Evolutionary conservation across 2,113 vertebrate genomes (phyloP).

Genomic region (Theristicus caerulescens): DNA sequence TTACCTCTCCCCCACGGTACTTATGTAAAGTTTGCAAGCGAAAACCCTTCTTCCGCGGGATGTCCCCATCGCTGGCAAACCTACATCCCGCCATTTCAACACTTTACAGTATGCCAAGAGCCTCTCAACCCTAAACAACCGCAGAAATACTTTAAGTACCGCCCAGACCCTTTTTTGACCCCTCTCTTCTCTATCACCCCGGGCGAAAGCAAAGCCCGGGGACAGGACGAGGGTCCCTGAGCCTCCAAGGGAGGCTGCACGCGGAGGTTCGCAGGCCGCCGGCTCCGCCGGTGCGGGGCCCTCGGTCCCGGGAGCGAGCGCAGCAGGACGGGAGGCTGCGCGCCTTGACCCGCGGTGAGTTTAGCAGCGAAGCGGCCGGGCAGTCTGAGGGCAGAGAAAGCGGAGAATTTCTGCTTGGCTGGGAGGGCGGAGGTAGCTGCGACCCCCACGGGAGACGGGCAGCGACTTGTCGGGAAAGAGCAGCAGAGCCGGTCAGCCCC

Average conservation of each 20-base stretch:
- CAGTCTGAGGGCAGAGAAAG: neutral
- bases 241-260: too few relatives aligned
- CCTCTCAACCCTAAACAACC: neutral
- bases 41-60: neutral
- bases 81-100: accelerated
- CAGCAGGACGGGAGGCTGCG: neutral
- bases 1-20: neutral
- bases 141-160: neutral
- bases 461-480: neutral
- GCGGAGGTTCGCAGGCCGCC: accelerated
- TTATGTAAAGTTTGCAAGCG: neutral
- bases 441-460: neutral
- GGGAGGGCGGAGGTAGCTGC: neutral
- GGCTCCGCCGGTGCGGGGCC: too few relatives aligned
- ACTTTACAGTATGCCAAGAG: accelerated
- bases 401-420: neutral
- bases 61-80: neutral
- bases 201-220: neutral
- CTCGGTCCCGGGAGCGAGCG: neutral
- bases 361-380: neutral
- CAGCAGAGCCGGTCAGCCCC: neutral
- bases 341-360: neutral
- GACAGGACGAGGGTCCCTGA: neutral
- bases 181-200: neutral
- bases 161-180: neutral